phyloP scores from a whole-genome alignment of 30 jellyfish, hydroid and myxozoan species.

The Cassiopea xamachana region DNA sequence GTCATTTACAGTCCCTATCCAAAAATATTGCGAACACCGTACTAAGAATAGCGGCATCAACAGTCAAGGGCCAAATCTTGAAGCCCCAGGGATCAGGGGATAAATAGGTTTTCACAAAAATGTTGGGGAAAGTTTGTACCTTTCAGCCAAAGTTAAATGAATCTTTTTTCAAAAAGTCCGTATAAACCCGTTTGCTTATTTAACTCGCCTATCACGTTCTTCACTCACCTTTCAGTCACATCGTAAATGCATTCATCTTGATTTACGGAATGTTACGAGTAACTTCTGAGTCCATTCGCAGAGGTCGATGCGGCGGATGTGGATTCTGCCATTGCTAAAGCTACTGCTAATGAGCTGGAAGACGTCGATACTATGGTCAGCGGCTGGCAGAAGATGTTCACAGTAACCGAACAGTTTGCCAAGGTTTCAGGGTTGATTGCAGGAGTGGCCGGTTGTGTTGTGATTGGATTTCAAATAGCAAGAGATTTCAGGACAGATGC shows the following conservation, averaged over 20 bases:
- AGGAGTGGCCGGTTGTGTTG: conserved; percentile 68
- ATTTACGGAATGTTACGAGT: not conserved
- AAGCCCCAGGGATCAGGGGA: no score
- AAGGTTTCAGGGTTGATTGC: conserved; percentile 60
- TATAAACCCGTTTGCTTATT: no score
- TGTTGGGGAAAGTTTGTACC: no score
- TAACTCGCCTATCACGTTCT: no score
- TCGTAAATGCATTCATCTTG: not conserved
- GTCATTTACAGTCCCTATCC: no score
- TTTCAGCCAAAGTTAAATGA: no score
- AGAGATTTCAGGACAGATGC: conserved; percentile 54
- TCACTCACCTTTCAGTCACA: not conserved
- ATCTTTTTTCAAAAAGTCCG: no score
- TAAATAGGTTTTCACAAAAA: no score
- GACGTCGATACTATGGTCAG: conserved; percentile 12
- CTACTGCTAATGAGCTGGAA: conserved; percentile 16
- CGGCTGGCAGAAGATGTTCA: conserved; percentile 48
- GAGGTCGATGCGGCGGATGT: conserved; percentile 37
- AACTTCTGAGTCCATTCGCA: not conserved
- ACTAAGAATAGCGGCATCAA: no score
- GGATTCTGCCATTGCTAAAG: conserved; percentile 29
- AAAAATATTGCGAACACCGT: no score
- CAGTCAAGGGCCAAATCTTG: no score
- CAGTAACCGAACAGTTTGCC: conserved; percentile 36
- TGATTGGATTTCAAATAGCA: conserved; percentile 54